Evolutionary conservation across 64 coral and sea anemone genomes (phyloP), one percentile per base, ranked within the genome.

Genomic region (Cladopsammia gracilis): DNA sequence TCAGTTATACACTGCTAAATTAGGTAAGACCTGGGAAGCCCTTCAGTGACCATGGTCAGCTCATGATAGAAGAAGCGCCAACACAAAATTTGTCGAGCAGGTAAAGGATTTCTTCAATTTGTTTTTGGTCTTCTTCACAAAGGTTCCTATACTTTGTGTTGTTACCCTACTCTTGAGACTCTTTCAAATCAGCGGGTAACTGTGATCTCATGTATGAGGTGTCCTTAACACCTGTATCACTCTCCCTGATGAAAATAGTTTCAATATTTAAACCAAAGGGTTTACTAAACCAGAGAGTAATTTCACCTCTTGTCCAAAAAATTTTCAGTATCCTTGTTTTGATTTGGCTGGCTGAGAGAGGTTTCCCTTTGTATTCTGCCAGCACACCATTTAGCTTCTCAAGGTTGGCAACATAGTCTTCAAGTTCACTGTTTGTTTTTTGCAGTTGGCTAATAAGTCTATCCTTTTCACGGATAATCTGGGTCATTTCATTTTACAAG

Each of bases 231-330:
- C 94, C 89, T 87, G 89, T 91, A 54, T 87, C 81, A 87, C 68
- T 85, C 77, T 95, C 93, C 60, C 85, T 83, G 11, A 95, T 88
- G 58, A 61, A 75, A 64, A 95, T 53, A 25, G 47, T 76, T 76
- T 82, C 76, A 26, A 86, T 76, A 25, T 90, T 88, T 25, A 91
- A 64, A 0, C 93, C 88, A 91, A 95, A 95, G n/a, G 71, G 71
- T 64, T 91, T 91, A 42, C 82, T 88, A 26, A 96, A 96, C 89
- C 94, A 91, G 20, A 91, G 69, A 44, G 94, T 83, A 73, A 60
- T 78, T 58, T 92, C 56, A 78, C 75, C 94, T 65, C 75, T 96
- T 72, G 88, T 71, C 18, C 86, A 53, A 91, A 91, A 96, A 13
- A 22, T 62, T 71, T 96, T 96, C 57, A 96, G 64, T 87, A 89